A percentile compares a stretch with the other conserved stretches of the same genome.
Conservation (phyloP, 2,797 vertebrate genomes). For the Hapalemur alaotrensis region DNA sequence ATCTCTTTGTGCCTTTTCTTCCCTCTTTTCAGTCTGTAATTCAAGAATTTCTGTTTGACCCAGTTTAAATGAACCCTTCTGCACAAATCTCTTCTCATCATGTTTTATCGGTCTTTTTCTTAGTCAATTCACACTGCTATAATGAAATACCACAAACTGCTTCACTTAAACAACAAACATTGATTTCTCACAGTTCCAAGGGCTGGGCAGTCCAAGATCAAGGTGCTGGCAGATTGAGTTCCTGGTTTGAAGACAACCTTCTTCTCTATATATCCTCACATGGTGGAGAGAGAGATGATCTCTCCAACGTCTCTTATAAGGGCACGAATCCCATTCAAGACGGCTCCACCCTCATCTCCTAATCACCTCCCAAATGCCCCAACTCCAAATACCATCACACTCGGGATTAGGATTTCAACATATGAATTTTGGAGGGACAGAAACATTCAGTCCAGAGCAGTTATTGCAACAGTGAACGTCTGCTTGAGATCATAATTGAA, state of each 20-base stretch:
- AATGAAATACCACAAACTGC: neutral
- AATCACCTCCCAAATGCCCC: neutral
- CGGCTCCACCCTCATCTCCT: neutral
- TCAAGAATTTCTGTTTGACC: neutral
- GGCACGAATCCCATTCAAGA: neutral
- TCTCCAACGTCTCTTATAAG: too few species aligned
- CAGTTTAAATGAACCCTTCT: neutral
- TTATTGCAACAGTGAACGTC: neutral
- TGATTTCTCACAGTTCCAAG: neutral
- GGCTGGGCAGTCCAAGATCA: neutral
- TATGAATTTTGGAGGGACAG: neutral
- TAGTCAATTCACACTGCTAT: neutral
- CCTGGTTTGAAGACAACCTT: neutral
- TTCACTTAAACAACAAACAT: neutral
- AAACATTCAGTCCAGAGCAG: neutral
- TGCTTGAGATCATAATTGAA: neutral
- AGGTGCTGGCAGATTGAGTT: neutral
- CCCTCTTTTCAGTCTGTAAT: neutral
- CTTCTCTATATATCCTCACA: neutral
- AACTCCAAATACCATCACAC: neutral
- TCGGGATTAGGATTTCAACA: neutral
- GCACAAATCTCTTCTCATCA: neutral
- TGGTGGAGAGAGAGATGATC: neutral
- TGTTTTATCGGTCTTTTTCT: neutral
- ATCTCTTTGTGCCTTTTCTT: neutral